Percentiles rank a stretch among this genome's conserved stretches.
phyloP scores from a whole-genome alignment of 2,113 vertebrate species.

The Nesogale talazaci region DNA sequence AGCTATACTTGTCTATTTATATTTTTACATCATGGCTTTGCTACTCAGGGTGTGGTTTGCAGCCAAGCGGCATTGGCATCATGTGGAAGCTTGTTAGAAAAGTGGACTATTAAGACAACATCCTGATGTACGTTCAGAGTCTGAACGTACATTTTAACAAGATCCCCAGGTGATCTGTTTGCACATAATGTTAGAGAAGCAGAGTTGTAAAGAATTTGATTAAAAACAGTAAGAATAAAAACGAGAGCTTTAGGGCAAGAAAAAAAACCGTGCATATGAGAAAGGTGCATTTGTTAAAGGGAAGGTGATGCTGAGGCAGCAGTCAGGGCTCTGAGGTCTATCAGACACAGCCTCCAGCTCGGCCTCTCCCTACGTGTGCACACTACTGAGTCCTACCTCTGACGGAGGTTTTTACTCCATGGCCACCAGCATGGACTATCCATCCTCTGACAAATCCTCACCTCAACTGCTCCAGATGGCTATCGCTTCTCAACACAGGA shows the following conservation, averaged over 20 bases:
- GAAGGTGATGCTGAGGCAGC: not conserved
- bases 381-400: not conserved
- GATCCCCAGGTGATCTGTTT: not conserved
- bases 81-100: slow-evolving; percentile 17
- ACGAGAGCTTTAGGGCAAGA: slow-evolving; percentile 28
- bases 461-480: not conserved
- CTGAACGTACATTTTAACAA: slow-evolving; percentile 38
- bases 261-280: slow-evolving; percentile 1
- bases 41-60: not conserved
- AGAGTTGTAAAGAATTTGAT: slow-evolving; percentile 22
- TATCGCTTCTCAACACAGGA: not conserved
- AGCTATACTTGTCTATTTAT: not conserved
- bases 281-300: slow-evolving; percentile 27
- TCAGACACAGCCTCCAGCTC: not conserved
- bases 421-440: not conserved
- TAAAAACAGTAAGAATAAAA: slow-evolving; percentile 46
- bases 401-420: not conserved
- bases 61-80: not conserved
- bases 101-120: not conserved
- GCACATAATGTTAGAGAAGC: slow-evolving; percentile 3
- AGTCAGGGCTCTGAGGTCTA: not conserved
- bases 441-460: not conserved
- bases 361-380: not conserved
- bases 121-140: not conserved
- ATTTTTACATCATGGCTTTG: not conserved